Evolutionary conservation across 2,797 vertebrate genomes (phyloP), one percentile per base, ranked within the genome.

Genomic region (Hapalemur alaotrensis): DNA sequence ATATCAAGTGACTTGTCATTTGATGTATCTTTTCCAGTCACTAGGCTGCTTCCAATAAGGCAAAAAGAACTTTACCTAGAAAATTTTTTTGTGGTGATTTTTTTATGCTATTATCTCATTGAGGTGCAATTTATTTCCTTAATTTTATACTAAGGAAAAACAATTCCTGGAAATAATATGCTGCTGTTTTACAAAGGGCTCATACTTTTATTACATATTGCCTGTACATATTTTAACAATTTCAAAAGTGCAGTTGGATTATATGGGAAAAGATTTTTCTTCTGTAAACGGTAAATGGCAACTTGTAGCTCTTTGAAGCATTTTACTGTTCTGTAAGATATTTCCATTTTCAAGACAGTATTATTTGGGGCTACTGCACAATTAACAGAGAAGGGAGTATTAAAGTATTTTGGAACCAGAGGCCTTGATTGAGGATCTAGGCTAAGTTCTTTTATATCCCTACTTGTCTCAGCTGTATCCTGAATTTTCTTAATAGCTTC

Each of bases 251-350:
- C 99, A 1, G 98, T 98, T 0, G 99, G 99, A 92, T 99, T 99
- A 97, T 99, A 99, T 0, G 99, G 99, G 96, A 99, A 99, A 73
- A 99, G 99, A 57, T 98, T 98, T 98, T 98, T 99, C 43, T 95
- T 97, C 46, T 99, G 99, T 95, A 99, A 98, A 97, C 98, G 99
- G 5, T 52, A 96, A 98, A 99, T 95, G 46, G 99, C 98, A 65
- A 94, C 87, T 61, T 98, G 98, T 67, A 99, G 99, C 78, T 99
- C 98, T n/a, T 96, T 95, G 96, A 99, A 98, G 94, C 99, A 99
- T 38, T 65, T 80, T 0, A 98, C 85, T 0, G 98, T 97, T 97
- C 98, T 98, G 52, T 69, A 61, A 91, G 97, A 98, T 30, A 97
- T 93, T 41, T 96, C 91, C 69, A 73, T 85, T 8, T 87, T 18